phyloP scores from a whole-genome alignment of 1,140 invertebrate species.

The Bombus confusus region DNA sequence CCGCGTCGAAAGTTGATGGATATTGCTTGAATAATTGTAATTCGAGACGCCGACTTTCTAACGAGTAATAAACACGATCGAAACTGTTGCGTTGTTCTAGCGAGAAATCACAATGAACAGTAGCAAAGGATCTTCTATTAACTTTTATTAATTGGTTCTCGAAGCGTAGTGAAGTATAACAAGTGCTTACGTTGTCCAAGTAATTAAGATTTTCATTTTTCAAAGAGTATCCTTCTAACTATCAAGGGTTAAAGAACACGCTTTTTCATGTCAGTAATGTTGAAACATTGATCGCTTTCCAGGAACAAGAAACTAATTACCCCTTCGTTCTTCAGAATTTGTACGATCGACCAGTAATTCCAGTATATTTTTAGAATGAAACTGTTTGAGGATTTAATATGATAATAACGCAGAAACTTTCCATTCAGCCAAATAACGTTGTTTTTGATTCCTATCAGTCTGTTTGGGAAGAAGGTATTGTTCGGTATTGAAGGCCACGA shows the following conservation, averaged over 20 bases:
- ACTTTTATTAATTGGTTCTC: background rate
- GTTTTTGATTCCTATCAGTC: background rate
- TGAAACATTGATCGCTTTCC: background rate
- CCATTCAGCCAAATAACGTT: too few species aligned
- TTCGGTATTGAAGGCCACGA: constrained; percentile 33
- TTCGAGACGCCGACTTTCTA: background rate
- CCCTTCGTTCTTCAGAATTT: too few species aligned
- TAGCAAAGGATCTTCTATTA: background rate
- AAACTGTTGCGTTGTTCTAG: background rate
- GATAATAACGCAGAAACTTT: background rate
- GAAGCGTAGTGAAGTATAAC: background rate
- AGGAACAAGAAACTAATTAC: too few species aligned
- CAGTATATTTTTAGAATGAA: background rate
- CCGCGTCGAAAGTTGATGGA: too few species aligned
- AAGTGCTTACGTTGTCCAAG: background rate
- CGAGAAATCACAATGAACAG: too few species aligned
- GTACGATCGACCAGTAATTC: background rate
- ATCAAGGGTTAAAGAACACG: background rate
- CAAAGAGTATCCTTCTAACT: background rate
- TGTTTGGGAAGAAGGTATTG: background rate
- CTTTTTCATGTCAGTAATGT: background rate
- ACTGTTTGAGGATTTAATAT: background rate
- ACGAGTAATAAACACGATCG: background rate
- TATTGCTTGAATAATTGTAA: too few species aligned
- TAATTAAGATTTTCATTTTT: background rate